Percentiles rank a stretch among this genome's conserved stretches.
Evolutionary conservation across 2,888 invertebrate species (phyloP).

Genomic region (Drosophila neonasuta): DNA sequence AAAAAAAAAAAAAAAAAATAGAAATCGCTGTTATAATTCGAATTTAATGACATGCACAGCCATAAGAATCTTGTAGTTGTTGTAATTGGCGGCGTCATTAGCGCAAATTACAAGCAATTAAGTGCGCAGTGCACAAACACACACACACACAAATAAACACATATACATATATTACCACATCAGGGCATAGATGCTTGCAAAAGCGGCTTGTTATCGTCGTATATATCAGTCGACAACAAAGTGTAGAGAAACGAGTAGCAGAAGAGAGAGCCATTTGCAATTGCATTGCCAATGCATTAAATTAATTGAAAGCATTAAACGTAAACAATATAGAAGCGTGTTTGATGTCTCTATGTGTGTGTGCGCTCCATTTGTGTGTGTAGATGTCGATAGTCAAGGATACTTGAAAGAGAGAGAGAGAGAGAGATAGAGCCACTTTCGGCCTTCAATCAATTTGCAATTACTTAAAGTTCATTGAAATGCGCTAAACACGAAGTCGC

Average conservation of each 20-base stretch:
- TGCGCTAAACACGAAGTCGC: slow-evolving; percentile 73
- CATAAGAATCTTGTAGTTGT: slow-evolving; percentile 29
- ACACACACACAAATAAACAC: not conserved
- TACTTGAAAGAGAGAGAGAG: not conserved
- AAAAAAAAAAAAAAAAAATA: not conserved
- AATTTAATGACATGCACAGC: slow-evolving; percentile 61
- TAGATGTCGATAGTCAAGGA: slow-evolving; percentile 10
- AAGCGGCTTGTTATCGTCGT: slow-evolving; percentile 46
- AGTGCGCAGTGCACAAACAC: slow-evolving; percentile 45
- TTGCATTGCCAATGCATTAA: slow-evolving; percentile 64
- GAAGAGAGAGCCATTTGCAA: slow-evolving; percentile 25
- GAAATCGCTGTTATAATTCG: slow-evolving; percentile 56
- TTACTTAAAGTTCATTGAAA: slow-evolving; percentile 74
- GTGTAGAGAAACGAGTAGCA: not conserved
- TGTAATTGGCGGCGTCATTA: slow-evolving; percentile 67
- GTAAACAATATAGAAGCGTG: slow-evolving; percentile 65
- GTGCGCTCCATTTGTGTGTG: no score
- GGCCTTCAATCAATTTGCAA: slow-evolving; percentile 77
- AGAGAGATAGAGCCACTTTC: slow-evolving; percentile 18
- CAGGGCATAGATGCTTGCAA: slow-evolving; percentile 9
- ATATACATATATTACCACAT: slow-evolving; percentile 14
- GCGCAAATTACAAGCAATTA: slow-evolving; percentile 76
- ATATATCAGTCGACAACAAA: not conserved
- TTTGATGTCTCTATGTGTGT: not conserved
- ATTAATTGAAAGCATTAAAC: slow-evolving; percentile 74